Conservation (phyloP, 2,797 vertebrate genomes). For the Stomatorhinus walkeri region DNA sequence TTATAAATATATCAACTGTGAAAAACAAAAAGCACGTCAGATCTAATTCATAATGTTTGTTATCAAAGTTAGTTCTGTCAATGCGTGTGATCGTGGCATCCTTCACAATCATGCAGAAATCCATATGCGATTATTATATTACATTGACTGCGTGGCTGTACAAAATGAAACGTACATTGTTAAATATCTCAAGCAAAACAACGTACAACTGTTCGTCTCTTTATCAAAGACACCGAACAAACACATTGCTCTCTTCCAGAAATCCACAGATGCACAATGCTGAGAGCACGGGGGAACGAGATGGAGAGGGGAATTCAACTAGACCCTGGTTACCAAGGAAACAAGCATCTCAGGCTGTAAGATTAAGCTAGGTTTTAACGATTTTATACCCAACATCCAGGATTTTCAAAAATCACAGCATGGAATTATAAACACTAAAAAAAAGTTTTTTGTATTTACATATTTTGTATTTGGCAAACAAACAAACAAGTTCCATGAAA, state of each 20-base stretch:
- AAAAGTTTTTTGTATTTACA: background rate
- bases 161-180: conserved; percentile 1
- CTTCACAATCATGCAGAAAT: conserved; percentile 11
- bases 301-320: conserved; percentile 33
- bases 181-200: conserved; percentile 4
- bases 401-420: conserved; percentile 17
- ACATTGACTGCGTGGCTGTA: background rate
- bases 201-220: background rate
- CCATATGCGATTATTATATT: background rate
- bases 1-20: background rate
- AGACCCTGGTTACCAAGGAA: conserved; percentile 51
- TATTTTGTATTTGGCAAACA: background rate
- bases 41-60: background rate
- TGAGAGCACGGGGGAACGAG: conserved; percentile 23
- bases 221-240: conserved; percentile 8
- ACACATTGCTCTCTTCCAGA: conserved; percentile 23
- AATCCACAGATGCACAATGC: conserved; percentile 29
- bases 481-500: background rate
- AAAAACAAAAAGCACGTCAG: conserved; percentile 6
- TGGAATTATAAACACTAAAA: conserved; percentile 30
- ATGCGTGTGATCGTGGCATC: background rate
- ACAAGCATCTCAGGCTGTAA: conserved; percentile 41
- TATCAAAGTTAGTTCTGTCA: conserved; percentile 7
- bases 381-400: background rate
- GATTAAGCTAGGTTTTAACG: conserved; percentile 31